phyloP scores from a whole-genome alignment of 2,888 invertebrate species.

The Diaphora mendica region DNA sequence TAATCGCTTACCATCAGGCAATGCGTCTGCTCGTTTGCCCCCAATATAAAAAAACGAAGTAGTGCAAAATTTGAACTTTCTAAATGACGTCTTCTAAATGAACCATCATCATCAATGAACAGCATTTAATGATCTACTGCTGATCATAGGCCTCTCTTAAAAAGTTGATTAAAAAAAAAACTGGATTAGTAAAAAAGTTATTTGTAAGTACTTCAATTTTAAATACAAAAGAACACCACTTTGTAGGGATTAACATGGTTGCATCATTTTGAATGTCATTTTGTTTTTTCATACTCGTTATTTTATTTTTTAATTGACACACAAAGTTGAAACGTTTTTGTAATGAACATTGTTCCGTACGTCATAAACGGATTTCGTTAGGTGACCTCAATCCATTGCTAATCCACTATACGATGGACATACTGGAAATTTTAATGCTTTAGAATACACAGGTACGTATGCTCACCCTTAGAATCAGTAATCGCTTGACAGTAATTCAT shows the following conservation, averaged over 20 bases:
- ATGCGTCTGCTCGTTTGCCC: too few relatives aligned
- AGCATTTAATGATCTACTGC: background rate
- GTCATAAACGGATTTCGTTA: slow-evolving; percentile 1
- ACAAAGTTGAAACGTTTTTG: background rate
- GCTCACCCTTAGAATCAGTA: background rate
- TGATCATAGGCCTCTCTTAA: too few relatives aligned
- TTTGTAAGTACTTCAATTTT: background rate
- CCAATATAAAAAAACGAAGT: too few relatives aligned
- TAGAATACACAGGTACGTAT: background rate
- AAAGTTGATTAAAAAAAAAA: too few relatives aligned
- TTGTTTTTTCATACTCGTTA: background rate
- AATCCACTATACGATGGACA: background rate
- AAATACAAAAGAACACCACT: background rate
- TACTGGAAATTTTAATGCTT: background rate
- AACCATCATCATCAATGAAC: background rate
- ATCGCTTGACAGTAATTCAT: background rate
- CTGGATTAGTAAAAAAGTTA: background rate
- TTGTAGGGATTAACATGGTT: background rate
- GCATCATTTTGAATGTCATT: background rate
- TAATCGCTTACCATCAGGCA: too few relatives aligned
- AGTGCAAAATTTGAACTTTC: background rate
- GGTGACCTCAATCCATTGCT: background rate
- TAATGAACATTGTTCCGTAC: background rate
- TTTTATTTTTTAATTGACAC: background rate
- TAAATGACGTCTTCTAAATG: background rate